Evolutionary conservation across 2,888 invertebrate species (phyloP).

Genomic region (Thecophora atra): DNA sequence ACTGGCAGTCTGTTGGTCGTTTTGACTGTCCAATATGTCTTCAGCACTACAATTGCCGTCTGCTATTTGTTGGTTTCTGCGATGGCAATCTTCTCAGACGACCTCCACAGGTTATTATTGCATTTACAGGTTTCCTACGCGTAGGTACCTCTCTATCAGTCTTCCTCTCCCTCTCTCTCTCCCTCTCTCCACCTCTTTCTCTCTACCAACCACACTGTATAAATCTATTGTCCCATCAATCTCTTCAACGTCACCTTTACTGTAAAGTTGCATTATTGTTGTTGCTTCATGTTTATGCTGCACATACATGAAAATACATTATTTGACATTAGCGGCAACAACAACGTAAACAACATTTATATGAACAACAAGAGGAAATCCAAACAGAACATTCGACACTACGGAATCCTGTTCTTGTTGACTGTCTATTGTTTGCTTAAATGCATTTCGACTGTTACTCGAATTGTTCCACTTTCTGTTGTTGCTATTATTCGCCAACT

Average conservation of each 20-base stretch:
- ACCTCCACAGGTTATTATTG: no score
- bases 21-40: constrained; percentile 15
- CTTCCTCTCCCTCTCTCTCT: not conserved
- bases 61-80: no score
- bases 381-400: constrained; percentile 40
- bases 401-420: not conserved
- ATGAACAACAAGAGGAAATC: not conserved
- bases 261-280: not conserved
- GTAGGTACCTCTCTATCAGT: not conserved
- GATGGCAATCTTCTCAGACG: no score
- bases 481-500: constrained; percentile 1
- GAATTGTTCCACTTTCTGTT: not conserved
- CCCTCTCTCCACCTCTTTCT: not conserved
- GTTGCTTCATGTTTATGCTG: constrained; percentile 1
- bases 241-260: not conserved
- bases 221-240: no score
- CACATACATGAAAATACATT: not conserved
- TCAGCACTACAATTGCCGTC: not conserved
- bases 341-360: not conserved
- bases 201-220: no score
- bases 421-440: constrained; percentile 7
- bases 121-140: not conserved
- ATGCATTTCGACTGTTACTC: constrained; percentile 9
- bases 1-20: constrained; percentile 24
- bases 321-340: not conserved